Evolutionary conservation across 2,888 invertebrate species (phyloP), one percentile per base, ranked within the genome.

Genomic region (Invenusta paracnida): DNA sequence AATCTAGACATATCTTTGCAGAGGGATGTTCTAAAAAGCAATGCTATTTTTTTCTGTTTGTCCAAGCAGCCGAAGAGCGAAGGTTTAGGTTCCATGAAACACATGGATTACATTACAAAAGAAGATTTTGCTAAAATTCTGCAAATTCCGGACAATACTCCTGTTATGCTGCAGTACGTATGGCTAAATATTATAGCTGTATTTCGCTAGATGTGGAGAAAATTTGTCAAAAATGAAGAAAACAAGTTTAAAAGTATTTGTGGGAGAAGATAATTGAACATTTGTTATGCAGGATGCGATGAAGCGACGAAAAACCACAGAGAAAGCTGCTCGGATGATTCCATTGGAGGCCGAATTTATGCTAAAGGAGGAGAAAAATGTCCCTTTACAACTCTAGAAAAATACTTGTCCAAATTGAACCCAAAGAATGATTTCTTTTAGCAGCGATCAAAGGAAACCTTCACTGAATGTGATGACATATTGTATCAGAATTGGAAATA

Each of bases 11-110:
- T 13, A 73, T 13, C 73, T 73, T 73, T 23, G 25, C 73, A 73
- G 73, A 73, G 25, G 73, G 73, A 73, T 73, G 5, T 73, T 73
- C 73, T 23, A 73, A 25, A 73, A 73, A 73, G 11, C 25, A 73
- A 73, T 23, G 73, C 5, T n/a, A 73, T 73, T 73, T n/a, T 73
- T 73, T 73, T 23, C 73, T 73, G 73, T 73, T 73, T 73, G 73
- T 73, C 73, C 73, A 73, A 73, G 73, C 73, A 73, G 23, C 73
- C 23, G 23, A 73, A 73, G 23, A 73, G 73, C 73, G 25, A 25
- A 73, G 73, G 17, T 73, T 73, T 73, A 23, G 27, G 73, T 73
- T 73, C 73, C 73, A 73, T 73, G 48, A 48, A 48, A 48, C 48
- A 48, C 48, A 48, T 48, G 48, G 48, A 48, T n/a, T 48, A 48